Base-by-base conservation (phyloP, 2,888 invertebrate genomes). In the Campaea margaritaria region DNA sequence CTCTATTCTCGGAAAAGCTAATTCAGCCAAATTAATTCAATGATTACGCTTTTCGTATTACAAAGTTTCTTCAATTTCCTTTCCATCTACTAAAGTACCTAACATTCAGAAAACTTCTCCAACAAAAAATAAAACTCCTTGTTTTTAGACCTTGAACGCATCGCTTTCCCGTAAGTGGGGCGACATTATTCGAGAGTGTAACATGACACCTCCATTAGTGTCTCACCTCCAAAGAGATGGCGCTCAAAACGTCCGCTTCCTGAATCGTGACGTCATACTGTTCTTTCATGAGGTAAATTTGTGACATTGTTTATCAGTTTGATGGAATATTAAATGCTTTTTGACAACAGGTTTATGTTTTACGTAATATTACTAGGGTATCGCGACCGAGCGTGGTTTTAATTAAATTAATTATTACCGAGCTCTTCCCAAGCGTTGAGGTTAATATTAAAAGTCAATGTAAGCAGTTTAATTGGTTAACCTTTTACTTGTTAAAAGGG, bases 121-220 rank as follows among this genome's bases (percentile, higher is more conserved):
- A 31, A 31, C 31, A 9, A 31, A 31, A 7, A 31, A 31, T 31
- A 31, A 31, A 31, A 7, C 4, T 1, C 7, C 31, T 31, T 31
- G 31, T 31, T 21, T 21, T 21, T 21, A 21, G 51, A 51, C 46
- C 46, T 51, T 42, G 57, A 58, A 51, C 58, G 39, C 44, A 36
- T 58, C 51, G 58, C 51, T 63, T 43, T 52, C 64, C 67, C 69
- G 67, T 67, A 70, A 72, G 67, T 69, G 65, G 69, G 54, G 65
- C 63, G 68, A 64, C 70, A 74, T 75, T 72, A 75, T 76, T 72
- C 72, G 67, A 74, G 75, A 76, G 68, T 54, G 79, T 64, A 81
- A 85, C 79, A 81, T 76, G 84, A 85, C 80, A 83, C 82, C 72
- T 82, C 85, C 86, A 85, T 85, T 85, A 85, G 77, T 69, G 73